Conservation (phyloP, 2,888 invertebrate genomes). For the Celastrina argiolus region DNA sequence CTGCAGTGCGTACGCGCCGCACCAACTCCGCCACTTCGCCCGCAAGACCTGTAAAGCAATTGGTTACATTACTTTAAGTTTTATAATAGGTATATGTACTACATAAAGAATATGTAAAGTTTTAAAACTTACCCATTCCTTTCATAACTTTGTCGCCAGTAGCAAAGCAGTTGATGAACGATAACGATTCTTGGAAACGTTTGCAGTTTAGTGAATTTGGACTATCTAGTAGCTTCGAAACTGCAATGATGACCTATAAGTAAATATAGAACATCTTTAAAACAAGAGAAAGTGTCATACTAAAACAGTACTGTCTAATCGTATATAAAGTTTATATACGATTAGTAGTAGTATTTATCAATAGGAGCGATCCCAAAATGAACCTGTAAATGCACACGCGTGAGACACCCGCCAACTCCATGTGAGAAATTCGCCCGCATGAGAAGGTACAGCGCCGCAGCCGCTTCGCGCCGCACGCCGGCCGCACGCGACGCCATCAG, state of each 20-base stretch:
- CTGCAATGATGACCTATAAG: slow-evolving; percentile 91
- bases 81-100: not conserved
- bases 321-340: too few species aligned
- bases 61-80: not conserved
- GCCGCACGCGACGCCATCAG: slow-evolving; percentile 92
- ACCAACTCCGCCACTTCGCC: slow-evolving; percentile 95
- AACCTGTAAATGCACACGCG: slow-evolving; percentile 92
- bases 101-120: not conserved
- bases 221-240: slow-evolving; percentile 94
- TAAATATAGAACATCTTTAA: not conserved
- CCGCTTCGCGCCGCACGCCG: slow-evolving; percentile 92
- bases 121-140: slow-evolving; percentile 81
- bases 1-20: slow-evolving; percentile 93
- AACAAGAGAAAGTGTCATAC: not conserved
- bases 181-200: slow-evolving; percentile 95
- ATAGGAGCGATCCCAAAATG: not conserved
- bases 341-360: not conserved
- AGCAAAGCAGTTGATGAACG: slow-evolving; percentile 94
- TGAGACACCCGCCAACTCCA: slow-evolving; percentile 88
- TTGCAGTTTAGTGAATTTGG: slow-evolving; percentile 94
- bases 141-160: slow-evolving; percentile 96
- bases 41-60: slow-evolving; percentile 81
- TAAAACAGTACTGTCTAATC: too few species aligned
- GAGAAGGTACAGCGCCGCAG: slow-evolving; percentile 92
- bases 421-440: slow-evolving; percentile 97